Percentiles rank a stretch among this genome's conserved stretches.
Evolutionary conservation across 2,888 invertebrate genomes (phyloP).

Genomic region (Calliphora vomitoria): DNA sequence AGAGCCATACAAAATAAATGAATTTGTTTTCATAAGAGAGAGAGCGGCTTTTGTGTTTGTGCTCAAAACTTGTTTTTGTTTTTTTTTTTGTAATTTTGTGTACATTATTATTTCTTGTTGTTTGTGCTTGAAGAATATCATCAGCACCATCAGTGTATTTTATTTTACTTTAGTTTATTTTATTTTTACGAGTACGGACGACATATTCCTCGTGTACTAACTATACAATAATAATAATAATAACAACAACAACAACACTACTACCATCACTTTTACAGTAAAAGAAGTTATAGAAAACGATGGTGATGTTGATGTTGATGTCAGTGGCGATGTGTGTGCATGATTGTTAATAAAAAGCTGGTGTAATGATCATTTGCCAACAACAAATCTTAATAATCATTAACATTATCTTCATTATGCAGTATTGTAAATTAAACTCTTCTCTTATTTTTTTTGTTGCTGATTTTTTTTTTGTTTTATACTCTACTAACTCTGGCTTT

Average conservation of each 20-base stretch:
- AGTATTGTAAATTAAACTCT: constrained; percentile 46
- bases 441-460: constrained; percentile 41
- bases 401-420: constrained; percentile 43
- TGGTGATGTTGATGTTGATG: constrained; percentile 1
- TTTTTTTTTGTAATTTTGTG: constrained; percentile 2
- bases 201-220: constrained; percentile 41
- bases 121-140: constrained; percentile 49
- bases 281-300: constrained; percentile 58
- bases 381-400: constrained; percentile 43
- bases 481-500: constrained; percentile 57
- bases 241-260: constrained; percentile 33
- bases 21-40: background rate
- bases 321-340: background rate
- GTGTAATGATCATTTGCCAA: constrained; percentile 45
- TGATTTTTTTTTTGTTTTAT: constrained; percentile 52
- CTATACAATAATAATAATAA: constrained; percentile 14
- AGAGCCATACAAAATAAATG: background rate
- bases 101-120: constrained; percentile 1
- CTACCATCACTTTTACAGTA: constrained; percentile 60
- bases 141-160: constrained; percentile 43
- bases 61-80: constrained; percentile 67
- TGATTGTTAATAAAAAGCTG: background rate
- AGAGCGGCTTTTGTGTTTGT: constrained; percentile 10
- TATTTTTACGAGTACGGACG: background rate
- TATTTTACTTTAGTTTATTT: background rate